Evolutionary conservation across 2,113 vertebrate species (phyloP), one percentile per base, ranked within the genome.

Genomic region (Anguilla japonica): DNA sequence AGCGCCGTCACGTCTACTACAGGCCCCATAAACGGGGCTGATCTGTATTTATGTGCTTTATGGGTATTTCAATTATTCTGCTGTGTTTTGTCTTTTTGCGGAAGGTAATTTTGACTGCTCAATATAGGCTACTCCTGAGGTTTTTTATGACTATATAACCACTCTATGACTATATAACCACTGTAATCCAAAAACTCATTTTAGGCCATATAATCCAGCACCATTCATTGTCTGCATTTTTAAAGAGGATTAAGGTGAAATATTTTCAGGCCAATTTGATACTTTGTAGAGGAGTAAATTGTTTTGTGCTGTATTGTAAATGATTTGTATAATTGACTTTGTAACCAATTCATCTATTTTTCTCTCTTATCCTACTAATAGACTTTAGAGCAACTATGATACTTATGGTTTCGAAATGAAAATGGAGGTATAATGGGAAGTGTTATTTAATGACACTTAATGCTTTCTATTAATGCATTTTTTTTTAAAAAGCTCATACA

Each of bases 181-280:
- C 71, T 75, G 71, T 75, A 75, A 75, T 75, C n/a, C 71, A 34
- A 75, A 75, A 75, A 75, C 71, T 29, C 22, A 75, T 75, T 75
- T 75, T 75, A 75, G 26, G 7, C n/a, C n/a, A 75, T 75, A 11
- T 71, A 71, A 71, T 34, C 71, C 71, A 34, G 71, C 71, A 34
- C n/a, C 11, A 5, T 75, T 9, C n/a, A 75, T 75, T 75, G 71
- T 75, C 71, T 29, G 26, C 71, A 34, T 75, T 75, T 11, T 75
- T 75, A 75, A 60, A 26, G 50, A 53, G 50, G 50, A 53, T 53
- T 53, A 53, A 60, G 14, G 14, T 0, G 0, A 60, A 60, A 60
- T 14, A 60, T 60, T 71, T 71, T 16, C 3, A 1, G 63, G 22
- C 63, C 63, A 71, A 16, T 71, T 71, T n/a, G 26, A 71, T n/a